Conservation (phyloP, 1,140 invertebrate genomes). For the Pseudachorutes palmiensis region DNA sequence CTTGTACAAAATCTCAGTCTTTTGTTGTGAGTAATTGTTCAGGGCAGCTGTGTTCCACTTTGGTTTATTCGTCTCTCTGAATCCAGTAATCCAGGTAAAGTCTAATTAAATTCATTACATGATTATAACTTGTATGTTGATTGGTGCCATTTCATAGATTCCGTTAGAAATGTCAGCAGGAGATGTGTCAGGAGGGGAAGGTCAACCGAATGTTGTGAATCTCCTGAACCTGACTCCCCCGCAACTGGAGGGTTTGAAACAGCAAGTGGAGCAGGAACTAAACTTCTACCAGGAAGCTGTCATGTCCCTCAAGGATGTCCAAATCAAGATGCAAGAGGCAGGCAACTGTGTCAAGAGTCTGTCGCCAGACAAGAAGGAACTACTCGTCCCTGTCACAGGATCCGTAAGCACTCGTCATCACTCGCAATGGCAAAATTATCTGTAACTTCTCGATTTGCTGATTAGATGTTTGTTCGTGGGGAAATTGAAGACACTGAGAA, state of each 20-base stretch:
- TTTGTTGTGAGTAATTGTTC: too few species aligned
- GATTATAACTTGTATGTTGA: too few species aligned
- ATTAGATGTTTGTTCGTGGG: slow-evolving; percentile 82
- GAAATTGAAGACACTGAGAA: slow-evolving; percentile 68
- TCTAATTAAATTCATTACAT: too few species aligned
- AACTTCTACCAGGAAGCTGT: slow-evolving; percentile 77
- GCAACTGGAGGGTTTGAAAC: slow-evolving; percentile 51
- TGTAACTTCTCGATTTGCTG: slow-evolving; percentile 14
- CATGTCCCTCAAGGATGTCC: slow-evolving; percentile 77
- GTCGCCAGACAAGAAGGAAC: slow-evolving; percentile 60
- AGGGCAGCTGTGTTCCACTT: too few species aligned
- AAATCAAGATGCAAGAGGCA: slow-evolving; percentile 80
- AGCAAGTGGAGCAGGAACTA: slow-evolving; percentile 83
- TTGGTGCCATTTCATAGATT: too few species aligned
- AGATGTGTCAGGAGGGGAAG: neutral
- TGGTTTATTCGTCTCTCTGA: too few species aligned
- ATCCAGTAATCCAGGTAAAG: too few species aligned
- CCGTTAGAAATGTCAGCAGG: too few species aligned
- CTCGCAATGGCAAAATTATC: slow-evolving; percentile 24
- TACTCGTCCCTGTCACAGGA: slow-evolving; percentile 82
- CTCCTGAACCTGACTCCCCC: slow-evolving; percentile 29
- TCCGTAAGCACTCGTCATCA: slow-evolving; percentile 53
- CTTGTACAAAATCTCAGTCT: too few species aligned
- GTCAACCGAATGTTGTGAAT: slow-evolving; percentile 31
- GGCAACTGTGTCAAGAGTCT: slow-evolving; percentile 74